Conservation (phyloP, 2,888 invertebrate genomes). For the Synanthedon tipuliformis region DNA sequence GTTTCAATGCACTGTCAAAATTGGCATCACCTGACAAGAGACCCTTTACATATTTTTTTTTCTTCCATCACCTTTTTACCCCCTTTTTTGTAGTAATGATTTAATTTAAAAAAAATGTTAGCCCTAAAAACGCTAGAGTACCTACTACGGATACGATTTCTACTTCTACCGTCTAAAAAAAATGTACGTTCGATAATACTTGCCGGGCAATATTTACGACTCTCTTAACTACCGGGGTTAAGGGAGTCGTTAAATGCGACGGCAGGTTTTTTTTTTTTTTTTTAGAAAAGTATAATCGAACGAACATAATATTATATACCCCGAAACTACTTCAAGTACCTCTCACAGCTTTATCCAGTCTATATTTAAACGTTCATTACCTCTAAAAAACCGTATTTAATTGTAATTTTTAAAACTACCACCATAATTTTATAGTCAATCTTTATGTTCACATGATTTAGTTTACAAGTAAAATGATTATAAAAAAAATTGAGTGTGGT, state of each 20-base stretch:
- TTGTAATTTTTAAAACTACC: neutral
- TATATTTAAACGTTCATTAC: conserved; percentile 19
- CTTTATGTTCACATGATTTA: neutral
- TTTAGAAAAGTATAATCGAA: too few relatives aligned
- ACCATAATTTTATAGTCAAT: neutral
- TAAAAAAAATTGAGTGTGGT: neutral
- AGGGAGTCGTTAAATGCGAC: too few relatives aligned
- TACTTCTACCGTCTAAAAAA: neutral
- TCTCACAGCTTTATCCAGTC: conserved; percentile 29
- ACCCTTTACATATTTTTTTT: neutral
- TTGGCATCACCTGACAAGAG: neutral
- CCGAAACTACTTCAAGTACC: conserved; percentile 4
- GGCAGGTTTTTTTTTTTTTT: too few relatives aligned
- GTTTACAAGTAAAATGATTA: neutral
- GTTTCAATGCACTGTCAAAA: neutral
- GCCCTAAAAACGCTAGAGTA: neutral
- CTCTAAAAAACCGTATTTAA: conserved; percentile 1
- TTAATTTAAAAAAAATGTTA: neutral
- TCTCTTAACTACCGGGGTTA: too few relatives aligned
- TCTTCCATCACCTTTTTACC: neutral
- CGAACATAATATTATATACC: too few relatives aligned
- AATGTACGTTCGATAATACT: neutral
- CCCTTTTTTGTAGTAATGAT: neutral
- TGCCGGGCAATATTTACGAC: neutral
- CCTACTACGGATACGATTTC: neutral